Conservation (phyloP, 1,140 invertebrate genomes). For the Littorina saxatilis region DNA sequence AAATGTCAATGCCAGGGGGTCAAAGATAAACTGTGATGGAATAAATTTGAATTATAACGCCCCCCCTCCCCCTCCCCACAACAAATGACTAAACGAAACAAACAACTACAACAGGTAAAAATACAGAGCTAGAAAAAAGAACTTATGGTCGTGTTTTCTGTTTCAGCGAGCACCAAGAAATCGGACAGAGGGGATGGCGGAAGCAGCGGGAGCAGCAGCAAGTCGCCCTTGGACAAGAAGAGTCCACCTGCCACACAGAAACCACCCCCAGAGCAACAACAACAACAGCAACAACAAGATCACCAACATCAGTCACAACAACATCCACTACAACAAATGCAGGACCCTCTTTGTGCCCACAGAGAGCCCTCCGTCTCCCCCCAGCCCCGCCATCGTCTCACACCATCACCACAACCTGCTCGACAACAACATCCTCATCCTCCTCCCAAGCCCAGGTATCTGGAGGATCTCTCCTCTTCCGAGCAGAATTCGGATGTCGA, state of each 20-base stretch:
- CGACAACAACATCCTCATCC: neutral
- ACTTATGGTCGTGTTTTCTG: neutral
- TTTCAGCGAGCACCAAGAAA: neutral
- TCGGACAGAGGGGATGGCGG: neutral
- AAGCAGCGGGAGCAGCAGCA: neutral
- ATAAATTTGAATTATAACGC: too few species aligned
- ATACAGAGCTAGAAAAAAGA: too few species aligned
- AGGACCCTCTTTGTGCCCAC: neutral
- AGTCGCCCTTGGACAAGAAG: neutral
- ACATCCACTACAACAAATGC: neutral
- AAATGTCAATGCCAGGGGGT: too few species aligned
- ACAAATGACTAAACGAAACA: too few species aligned
- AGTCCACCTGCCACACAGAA: neutral
- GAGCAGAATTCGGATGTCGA: conserved; percentile 15
- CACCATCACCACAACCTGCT: neutral
- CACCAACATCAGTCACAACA: conserved; percentile 6
- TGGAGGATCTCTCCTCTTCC: conserved; percentile 19
- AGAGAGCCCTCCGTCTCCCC: neutral
- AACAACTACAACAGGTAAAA: too few species aligned
- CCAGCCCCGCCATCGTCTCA: neutral
- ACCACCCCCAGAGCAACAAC: neutral
- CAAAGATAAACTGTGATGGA: too few species aligned
- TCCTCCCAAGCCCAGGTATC: neutral
- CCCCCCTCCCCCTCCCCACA: too few species aligned
- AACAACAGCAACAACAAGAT: neutral